Conservation (phyloP, 2,797 vertebrate species). For the Hyperoplus lanceolatus region DNA sequence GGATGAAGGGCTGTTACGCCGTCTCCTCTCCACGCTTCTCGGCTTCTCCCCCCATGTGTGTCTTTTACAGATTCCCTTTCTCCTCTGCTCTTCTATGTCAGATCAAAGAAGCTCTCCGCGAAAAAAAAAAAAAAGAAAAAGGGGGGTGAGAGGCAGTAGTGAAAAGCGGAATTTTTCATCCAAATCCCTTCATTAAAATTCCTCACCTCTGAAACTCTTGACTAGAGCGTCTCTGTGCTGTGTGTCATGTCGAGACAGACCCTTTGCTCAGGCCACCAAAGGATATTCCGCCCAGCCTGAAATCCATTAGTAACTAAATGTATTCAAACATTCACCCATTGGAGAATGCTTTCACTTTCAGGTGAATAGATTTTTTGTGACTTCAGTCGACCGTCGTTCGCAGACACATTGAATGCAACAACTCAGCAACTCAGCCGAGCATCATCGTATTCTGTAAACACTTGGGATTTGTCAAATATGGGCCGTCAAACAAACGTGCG, state of each 20-base stretch:
- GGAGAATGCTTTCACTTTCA: slow-evolving; percentile 46
- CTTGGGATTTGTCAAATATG: slow-evolving; percentile 55
- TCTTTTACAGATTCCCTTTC: slow-evolving; percentile 55
- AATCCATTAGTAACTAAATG: slow-evolving; percentile 45
- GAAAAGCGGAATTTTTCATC: slow-evolving; percentile 63
- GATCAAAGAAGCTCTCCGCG: slow-evolving; percentile 76
- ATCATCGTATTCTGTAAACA: slow-evolving; percentile 57
- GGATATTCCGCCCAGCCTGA: slow-evolving; percentile 33
- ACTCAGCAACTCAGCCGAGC: slow-evolving; percentile 19
- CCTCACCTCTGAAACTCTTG: slow-evolving; percentile 54
- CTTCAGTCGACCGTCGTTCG: slow-evolving; percentile 11
- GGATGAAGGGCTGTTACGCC: slow-evolving; percentile 22
- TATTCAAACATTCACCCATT: slow-evolving; percentile 24
- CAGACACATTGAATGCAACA: slow-evolving; percentile 10
- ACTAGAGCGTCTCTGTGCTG: slow-evolving; percentile 31
- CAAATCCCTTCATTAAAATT: slow-evolving; percentile 70
- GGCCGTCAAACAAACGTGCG: slow-evolving; percentile 49
- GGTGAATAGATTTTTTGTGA: slow-evolving; percentile 29
- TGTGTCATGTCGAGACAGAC: slow-evolving; percentile 43
- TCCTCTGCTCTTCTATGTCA: slow-evolving; percentile 47
- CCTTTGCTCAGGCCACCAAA: slow-evolving; percentile 28
- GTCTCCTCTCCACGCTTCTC: slow-evolving; percentile 19
- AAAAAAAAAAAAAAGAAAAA: slow-evolving; percentile 24
- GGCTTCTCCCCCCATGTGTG: slow-evolving; percentile 25
- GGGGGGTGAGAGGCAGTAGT: slow-evolving; percentile 41